A percentile compares a stretch with the other conserved stretches of the same genome.
Conservation (phyloP, 2,113 vertebrate genomes). For the Rhagologus leucostigma region DNA sequence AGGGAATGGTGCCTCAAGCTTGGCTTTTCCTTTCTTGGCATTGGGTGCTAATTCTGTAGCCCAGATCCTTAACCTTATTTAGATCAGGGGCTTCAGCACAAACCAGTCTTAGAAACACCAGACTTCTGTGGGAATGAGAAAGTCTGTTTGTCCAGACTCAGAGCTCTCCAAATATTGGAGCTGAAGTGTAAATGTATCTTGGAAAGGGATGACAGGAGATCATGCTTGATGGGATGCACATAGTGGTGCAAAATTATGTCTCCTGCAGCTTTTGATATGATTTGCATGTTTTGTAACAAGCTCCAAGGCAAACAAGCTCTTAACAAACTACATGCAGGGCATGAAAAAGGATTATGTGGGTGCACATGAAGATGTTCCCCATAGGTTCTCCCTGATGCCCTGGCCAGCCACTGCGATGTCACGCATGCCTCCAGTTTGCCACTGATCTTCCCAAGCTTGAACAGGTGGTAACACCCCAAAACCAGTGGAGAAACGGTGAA, state of each 20-base stretch:
- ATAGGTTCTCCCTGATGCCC: not conserved
- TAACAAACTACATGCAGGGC: not conserved
- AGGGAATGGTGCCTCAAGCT: not conserved
- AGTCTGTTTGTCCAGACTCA: not conserved
- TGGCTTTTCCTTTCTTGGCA: not conserved
- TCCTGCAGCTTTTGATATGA: not conserved
- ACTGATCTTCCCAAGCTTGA: not conserved
- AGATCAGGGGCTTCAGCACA: constrained; percentile 38
- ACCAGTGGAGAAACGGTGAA: not conserved
- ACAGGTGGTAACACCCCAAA: not conserved
- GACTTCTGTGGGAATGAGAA: not conserved
- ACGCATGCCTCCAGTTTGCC: not conserved
- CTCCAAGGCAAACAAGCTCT: not conserved
- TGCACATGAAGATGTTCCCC: rapidly evolving
- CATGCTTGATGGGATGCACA: rapidly evolving
- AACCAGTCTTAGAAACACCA: not conserved
- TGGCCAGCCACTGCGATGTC: not conserved
- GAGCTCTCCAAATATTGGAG: not conserved
- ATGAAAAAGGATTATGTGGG: rapidly evolving
- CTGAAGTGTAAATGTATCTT: not conserved
- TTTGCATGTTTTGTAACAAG: not conserved
- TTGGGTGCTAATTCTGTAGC: not conserved
- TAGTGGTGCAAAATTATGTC: not conserved
- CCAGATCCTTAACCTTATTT: constrained; percentile 35
- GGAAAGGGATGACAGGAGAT: not conserved